Percentiles rank a stretch among this genome's conserved stretches.
Conservation (phyloP, 2,888 invertebrate species). For the Drosophila nr. fundita region DNA sequence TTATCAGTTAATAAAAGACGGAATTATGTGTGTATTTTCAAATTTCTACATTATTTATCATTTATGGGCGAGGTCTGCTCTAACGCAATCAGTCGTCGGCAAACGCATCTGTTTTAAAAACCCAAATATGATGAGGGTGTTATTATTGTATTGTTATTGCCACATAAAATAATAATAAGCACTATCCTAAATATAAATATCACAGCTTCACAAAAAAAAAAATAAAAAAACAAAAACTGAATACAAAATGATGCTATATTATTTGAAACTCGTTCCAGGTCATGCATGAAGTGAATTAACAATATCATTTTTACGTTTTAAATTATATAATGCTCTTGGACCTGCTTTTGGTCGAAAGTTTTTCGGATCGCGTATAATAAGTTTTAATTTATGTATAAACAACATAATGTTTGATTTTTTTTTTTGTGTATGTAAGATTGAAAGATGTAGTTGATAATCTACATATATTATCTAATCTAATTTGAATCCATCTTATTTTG, state of each 20-base stretch:
- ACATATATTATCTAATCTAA: not conserved
- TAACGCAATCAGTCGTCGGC: conserved; percentile 20
- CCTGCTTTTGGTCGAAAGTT: not conserved
- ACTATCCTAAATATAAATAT: not conserved
- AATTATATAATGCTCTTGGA: not conserved
- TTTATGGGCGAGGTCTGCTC: conserved; percentile 27
- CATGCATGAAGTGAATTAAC: conserved; percentile 3
- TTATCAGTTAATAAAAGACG: conserved; percentile 24
- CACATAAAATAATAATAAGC: not conserved
- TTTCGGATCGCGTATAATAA: not conserved
- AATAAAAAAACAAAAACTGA: not conserved
- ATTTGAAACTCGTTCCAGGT: conserved; percentile 18
- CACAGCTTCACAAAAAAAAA: not conserved
- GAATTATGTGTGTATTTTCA: not conserved
- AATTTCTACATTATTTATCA: conserved; percentile 32
- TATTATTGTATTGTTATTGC: not conserved
- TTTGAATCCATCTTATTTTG: not conserved
- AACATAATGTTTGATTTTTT: not conserved
- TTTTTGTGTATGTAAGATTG: not conserved
- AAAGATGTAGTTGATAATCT: not conserved
- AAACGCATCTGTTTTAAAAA: conserved; percentile 25
- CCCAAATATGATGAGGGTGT: conserved; percentile 23
- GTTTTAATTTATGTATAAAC: not conserved
- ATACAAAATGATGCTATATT: conserved; percentile 9
- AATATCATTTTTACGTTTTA: not conserved